These are phyloP conservation scores for Bufo gargarizans DNA, from an alignment of 2,113 vertebrate species.

Conservation along the genomic window DNA sequence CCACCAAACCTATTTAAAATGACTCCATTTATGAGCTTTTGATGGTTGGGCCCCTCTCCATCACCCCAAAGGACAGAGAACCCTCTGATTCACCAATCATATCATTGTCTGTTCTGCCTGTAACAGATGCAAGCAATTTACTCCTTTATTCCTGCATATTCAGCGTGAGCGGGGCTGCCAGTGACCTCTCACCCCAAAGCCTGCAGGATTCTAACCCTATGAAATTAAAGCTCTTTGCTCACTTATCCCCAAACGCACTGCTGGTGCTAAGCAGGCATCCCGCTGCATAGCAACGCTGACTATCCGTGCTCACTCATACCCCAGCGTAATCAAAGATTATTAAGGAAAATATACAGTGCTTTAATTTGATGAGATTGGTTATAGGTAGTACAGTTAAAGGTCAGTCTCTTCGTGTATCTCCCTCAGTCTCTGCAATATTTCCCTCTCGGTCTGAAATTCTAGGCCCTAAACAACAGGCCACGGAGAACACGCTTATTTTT, in stretches of 20 bases:
- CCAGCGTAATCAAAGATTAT: constrained; percentile 97
- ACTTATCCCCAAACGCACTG: constrained; percentile 98
- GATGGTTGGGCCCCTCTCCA: constrained; percentile 85
- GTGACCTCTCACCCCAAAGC: constrained; percentile 92
- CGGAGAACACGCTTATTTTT: constrained; percentile 86
- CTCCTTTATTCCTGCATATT: constrained; percentile 99
- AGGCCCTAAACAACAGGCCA: constrained; percentile 92
- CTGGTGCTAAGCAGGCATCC: constrained; percentile 93
- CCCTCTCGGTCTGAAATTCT: constrained; percentile 70
- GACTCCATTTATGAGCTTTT: constrained; percentile 98
- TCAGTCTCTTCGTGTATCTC: constrained; percentile 93
- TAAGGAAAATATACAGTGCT: constrained; percentile 99
- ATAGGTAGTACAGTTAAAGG: constrained; percentile 98
- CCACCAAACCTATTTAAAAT: constrained; percentile 88
- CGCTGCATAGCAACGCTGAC: constrained; percentile 95
- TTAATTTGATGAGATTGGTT: constrained; percentile 99
- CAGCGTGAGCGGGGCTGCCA: constrained; percentile 93
- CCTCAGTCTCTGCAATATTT: constrained; percentile 79
- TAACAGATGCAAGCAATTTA: constrained; percentile 99
- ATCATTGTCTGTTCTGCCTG: constrained; percentile 87
- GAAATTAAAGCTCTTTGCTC: constrained; percentile 99
- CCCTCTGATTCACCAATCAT: constrained; percentile 94
- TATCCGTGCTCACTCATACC: constrained; percentile 95
- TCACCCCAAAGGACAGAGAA: constrained; percentile 88
- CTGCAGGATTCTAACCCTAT: constrained; percentile 99